phyloP scores from a whole-genome alignment of 2,797 vertebrate genomes.

The Natrix natrix region DNA sequence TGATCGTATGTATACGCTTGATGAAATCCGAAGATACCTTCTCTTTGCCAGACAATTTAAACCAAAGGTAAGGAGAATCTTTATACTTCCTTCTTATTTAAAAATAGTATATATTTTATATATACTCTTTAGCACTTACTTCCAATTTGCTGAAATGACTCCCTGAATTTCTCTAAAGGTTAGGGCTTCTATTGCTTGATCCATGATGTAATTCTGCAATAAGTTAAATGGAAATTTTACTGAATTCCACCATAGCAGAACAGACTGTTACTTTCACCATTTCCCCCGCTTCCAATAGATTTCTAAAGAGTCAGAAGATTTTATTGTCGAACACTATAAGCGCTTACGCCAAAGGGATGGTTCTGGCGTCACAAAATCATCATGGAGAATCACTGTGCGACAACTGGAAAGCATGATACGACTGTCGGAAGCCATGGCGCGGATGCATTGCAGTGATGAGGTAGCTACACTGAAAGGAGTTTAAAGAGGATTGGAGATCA shows the following conservation, averaged over 20 bases:
- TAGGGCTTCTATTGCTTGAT: neutral
- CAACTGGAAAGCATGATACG: slow-evolving; percentile 99
- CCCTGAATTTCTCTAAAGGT: neutral
- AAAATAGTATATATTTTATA: neutral
- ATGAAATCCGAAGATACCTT: slow-evolving; percentile 95
- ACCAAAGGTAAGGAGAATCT: slow-evolving; percentile 82
- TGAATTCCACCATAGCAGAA: neutral
- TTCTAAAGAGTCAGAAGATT: slow-evolving; percentile 94
- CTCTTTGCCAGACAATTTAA: slow-evolving; percentile 97
- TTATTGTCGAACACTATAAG: slow-evolving; percentile 98
- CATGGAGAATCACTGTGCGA: slow-evolving; percentile 96
- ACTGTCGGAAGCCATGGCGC: slow-evolving; percentile 93
- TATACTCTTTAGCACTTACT: neutral
- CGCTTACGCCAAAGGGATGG: slow-evolving; percentile 91
- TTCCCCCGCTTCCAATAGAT: slow-evolving; percentile 74
- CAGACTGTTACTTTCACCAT: neutral
- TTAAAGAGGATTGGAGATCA: neutral
- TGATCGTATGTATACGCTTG: slow-evolving; percentile 89
- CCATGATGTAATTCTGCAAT: neutral
- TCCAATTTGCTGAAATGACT: neutral
- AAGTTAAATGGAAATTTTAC: neutral
- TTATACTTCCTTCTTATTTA: neutral
- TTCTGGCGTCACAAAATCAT: slow-evolving; percentile 86
- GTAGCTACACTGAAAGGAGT: slow-evolving; percentile 48
- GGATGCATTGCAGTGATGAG: slow-evolving; percentile 99